Evolutionary conservation across 2,888 invertebrate species (phyloP).

Genomic region (Scaptomyza cyrtandrae): DNA sequence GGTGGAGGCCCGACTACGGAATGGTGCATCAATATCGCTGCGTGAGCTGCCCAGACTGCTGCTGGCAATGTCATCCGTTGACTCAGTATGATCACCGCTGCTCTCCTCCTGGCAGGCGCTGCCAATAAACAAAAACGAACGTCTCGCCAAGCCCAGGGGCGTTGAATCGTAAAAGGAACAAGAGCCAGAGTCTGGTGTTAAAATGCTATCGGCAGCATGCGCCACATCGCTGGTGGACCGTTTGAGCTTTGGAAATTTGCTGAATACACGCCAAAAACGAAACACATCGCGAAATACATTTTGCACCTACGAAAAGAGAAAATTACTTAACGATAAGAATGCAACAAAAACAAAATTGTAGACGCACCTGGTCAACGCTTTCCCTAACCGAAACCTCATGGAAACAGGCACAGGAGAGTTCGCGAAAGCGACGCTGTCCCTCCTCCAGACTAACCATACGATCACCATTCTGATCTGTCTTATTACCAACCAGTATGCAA

Average conservation of each 20-base stretch:
- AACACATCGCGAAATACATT: conserved; percentile 91
- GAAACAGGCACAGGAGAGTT: conserved; percentile 92
- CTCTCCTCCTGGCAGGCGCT: conserved; percentile 87
- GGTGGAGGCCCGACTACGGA: conserved; percentile 91
- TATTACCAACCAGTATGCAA: conserved; percentile 93
- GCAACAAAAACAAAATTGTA: background rate
- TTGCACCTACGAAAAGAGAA: conserved; percentile 86
- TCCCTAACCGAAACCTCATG: conserved; percentile 94
- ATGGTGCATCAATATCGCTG: conserved; percentile 85
- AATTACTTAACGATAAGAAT: conserved; percentile 19
- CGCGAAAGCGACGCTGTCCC: conserved; percentile 90
- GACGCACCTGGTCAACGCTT: conserved; percentile 90
- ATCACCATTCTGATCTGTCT: conserved; percentile 91
- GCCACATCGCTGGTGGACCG: conserved; percentile 87
- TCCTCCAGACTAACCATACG: conserved; percentile 92
- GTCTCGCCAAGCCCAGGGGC: conserved; percentile 73
- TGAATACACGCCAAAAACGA: conserved; percentile 90
- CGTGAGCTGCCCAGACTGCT: conserved; percentile 84
- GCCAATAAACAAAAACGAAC: conserved; percentile 85
- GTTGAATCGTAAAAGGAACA: conserved; percentile 84
- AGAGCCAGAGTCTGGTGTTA: conserved; percentile 85
- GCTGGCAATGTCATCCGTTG: conserved; percentile 85
- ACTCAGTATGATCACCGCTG: conserved; percentile 87
- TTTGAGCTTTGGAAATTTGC: conserved; percentile 88
- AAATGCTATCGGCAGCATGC: conserved; percentile 85